Percentiles rank a stretch among this genome's conserved stretches.
Evolutionary conservation across 1,140 invertebrate genomes (phyloP).

Genomic region (Drosophila kikkawai): DNA sequence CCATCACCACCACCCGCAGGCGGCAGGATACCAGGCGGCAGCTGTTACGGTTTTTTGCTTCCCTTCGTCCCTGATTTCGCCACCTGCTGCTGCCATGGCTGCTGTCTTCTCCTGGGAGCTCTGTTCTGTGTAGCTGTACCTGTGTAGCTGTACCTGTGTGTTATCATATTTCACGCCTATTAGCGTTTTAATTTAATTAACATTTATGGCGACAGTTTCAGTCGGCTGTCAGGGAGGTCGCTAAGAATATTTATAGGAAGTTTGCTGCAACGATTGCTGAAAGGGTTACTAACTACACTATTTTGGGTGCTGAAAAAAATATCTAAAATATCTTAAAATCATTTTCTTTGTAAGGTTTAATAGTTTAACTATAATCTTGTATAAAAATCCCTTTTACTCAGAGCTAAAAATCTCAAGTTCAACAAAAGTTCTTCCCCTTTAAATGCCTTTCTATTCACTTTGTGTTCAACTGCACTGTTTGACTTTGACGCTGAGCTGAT

Average conservation of each 20-base stretch:
- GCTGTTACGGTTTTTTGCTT: conserved; percentile 66
- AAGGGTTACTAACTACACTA: not conserved
- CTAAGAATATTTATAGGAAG: conserved; percentile 2
- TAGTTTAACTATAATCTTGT: not conserved
- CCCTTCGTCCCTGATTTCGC: conserved; percentile 15
- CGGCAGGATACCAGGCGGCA: conserved; percentile 37
- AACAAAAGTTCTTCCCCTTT: conserved; percentile 11
- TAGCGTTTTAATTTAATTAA: conserved; percentile 82
- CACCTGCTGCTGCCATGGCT: conserved; percentile 27
- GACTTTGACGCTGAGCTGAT: conserved; percentile 37
- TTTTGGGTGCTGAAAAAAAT: not conserved
- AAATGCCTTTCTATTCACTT: conserved; percentile 4
- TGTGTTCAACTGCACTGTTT: conserved; percentile 31
- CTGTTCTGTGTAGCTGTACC: conserved; percentile 17
- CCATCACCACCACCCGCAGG: conserved; percentile 3
- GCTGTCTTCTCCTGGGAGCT: conserved; percentile 2
- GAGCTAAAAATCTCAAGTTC: not conserved
- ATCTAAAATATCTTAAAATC: not conserved
- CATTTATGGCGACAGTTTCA: conserved; percentile 80
- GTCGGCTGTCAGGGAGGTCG: conserved; percentile 49
- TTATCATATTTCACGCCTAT: conserved; percentile 83
- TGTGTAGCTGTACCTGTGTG: conserved; percentile 56
- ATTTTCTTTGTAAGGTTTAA: not conserved
- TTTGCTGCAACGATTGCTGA: not conserved
- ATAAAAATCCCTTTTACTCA: no score